Percentiles rank a stretch among this genome's conserved stretches.
phyloP scores from a whole-genome alignment of 2,113 vertebrate genomes.

The Sorex araneus region DNA sequence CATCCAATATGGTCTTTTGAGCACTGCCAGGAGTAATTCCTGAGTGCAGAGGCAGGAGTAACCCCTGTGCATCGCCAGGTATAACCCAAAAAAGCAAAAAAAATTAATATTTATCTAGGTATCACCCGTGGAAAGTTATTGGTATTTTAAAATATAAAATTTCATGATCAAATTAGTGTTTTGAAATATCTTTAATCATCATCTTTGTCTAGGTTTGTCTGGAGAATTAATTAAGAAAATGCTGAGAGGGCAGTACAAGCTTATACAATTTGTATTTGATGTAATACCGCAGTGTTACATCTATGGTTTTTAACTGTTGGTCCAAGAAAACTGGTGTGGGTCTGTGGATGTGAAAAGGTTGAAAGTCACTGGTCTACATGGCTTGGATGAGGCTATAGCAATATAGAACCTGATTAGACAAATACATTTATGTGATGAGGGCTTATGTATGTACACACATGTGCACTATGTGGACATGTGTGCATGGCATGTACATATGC shows the following conservation, averaged over 20 bases:
- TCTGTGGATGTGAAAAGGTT: too few species aligned
- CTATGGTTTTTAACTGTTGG: too few species aligned
- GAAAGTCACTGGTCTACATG: not conserved
- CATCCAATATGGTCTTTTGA: too few species aligned
- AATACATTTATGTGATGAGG: not conserved
- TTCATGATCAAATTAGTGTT: not conserved
- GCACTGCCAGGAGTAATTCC: too few species aligned
- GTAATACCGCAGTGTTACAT: too few species aligned
- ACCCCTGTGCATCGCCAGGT: too few species aligned
- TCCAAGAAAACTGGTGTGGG: too few species aligned
- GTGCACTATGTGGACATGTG: too few species aligned
- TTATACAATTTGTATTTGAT: too few species aligned
- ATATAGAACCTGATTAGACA: not conserved
- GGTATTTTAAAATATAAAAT: constrained; percentile 20
- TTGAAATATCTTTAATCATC: not conserved
- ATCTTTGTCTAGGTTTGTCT: not conserved
- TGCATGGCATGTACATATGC: not conserved
- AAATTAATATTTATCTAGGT: constrained; percentile 28
- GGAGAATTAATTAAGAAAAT: not conserved
- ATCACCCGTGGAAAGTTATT: constrained; percentile 33
- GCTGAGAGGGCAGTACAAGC: not conserved
- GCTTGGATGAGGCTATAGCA: not conserved
- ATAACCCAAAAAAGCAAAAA: not conserved
- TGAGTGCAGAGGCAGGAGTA: too few species aligned
- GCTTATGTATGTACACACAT: not conserved